Conservation (phyloP, 2,888 invertebrate genomes). For the Drosophila kuntzei region DNA sequence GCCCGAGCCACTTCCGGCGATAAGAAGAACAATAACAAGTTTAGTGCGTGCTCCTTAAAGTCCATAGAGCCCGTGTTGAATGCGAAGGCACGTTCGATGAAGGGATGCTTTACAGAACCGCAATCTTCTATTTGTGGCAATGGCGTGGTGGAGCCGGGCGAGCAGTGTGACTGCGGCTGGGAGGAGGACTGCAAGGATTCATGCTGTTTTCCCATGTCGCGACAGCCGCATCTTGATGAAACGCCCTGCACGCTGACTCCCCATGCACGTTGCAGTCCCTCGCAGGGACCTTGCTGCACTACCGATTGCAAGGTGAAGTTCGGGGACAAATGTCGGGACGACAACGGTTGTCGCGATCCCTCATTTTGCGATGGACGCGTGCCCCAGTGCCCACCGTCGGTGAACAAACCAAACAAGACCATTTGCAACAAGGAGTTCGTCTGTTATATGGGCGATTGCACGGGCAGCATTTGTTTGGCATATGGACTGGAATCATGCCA, state of each 20-base stretch:
- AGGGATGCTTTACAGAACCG: conserved; percentile 97
- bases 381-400: conserved; percentile 96
- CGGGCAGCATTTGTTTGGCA: conserved; percentile 98
- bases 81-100: conserved; percentile 94
- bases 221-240: conserved; percentile 91
- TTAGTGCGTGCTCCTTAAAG: conserved; percentile 96
- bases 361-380: conserved; percentile 96
- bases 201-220: conserved; percentile 96
- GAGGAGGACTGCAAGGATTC: conserved; percentile 97
- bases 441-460: conserved; percentile 98
- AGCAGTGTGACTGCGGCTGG: conserved; percentile 99
- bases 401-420: conserved; percentile 96
- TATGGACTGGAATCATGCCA: conserved; percentile 98
- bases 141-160: conserved; percentile 97
- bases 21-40: conserved; percentile 98
- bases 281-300: conserved; percentile 97
- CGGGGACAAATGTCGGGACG: conserved; percentile 95
- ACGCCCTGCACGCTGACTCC: conserved; percentile 95
- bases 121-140: conserved; percentile 98
- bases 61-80: conserved; percentile 97
- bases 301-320: conserved; percentile 93
- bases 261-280: conserved; percentile 85
- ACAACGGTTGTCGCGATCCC: conserved; percentile 96
- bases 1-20: conserved; percentile 99
- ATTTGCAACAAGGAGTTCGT: conserved; percentile 99